Evolutionary conservation across 2,888 invertebrate species (phyloP).

Genomic region (Acrocera orbiculus): DNA sequence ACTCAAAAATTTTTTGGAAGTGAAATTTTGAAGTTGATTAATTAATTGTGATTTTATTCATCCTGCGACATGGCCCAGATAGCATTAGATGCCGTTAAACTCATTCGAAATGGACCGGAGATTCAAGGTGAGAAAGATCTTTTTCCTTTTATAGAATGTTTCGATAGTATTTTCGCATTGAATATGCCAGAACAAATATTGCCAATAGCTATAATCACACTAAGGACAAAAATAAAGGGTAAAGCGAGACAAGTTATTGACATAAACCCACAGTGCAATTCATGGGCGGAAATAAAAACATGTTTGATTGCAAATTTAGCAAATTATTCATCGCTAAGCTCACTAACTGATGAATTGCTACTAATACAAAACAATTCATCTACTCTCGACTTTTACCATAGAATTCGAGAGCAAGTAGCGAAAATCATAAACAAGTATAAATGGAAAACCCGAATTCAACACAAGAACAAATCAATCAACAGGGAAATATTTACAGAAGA

Average conservation of each 20-base stretch:
- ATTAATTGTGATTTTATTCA: too few relatives aligned
- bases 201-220: background rate
- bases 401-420: constrained; percentile 1
- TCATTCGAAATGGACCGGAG: background rate
- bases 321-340: background rate
- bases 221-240: background rate
- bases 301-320: background rate
- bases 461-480: background rate
- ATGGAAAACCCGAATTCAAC: background rate
- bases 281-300: background rate
- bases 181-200: background rate
- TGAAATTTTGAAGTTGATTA: too few relatives aligned
- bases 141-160: background rate
- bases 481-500: background rate
- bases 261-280: background rate
- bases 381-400: background rate
- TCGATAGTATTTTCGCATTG: background rate
- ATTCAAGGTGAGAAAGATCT: background rate
- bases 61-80: too few relatives aligned
- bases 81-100: background rate
- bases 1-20: too few relatives aligned
- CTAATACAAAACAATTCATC: background rate
- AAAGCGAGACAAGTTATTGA: background rate
- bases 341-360: background rate
- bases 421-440: background rate